Conservation (phyloP, 2,797 vertebrate species). For the Eremophila alpestris region DNA sequence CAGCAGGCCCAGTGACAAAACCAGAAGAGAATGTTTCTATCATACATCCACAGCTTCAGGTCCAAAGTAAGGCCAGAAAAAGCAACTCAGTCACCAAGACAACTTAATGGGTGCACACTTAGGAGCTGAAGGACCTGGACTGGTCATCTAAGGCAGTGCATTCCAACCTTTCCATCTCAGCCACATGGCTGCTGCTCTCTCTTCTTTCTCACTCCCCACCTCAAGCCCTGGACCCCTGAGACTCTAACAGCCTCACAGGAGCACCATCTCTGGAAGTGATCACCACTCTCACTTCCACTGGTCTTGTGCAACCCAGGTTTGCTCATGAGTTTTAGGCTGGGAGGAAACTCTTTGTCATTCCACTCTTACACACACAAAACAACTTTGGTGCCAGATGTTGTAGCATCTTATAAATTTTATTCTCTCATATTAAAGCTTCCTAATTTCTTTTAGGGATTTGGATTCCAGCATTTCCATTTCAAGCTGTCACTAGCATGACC, state of each 20-base stretch:
- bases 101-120: not conserved
- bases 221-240: not conserved
- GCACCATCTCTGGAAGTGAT: not conserved
- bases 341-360: not conserved
- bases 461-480: not conserved
- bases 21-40: not conserved
- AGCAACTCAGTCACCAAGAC: not conserved
- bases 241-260: not conserved
- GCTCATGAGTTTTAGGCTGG: not conserved
- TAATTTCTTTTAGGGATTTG: not conserved
- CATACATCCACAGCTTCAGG: not conserved
- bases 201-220: not conserved
- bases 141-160: not conserved
- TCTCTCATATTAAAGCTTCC: not conserved
- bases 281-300: not conserved
- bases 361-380: accelerated
- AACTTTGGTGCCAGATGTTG: not conserved
- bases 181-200: not conserved
- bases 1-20: not conserved
- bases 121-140: not conserved
- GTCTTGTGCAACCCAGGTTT: not conserved
- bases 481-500: not conserved
- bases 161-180: not conserved
- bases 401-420: not conserved
- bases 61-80: not conserved